Base-by-base conservation (phyloP, 2,888 invertebrate genomes). In the Polymixis lichenea region DNA sequence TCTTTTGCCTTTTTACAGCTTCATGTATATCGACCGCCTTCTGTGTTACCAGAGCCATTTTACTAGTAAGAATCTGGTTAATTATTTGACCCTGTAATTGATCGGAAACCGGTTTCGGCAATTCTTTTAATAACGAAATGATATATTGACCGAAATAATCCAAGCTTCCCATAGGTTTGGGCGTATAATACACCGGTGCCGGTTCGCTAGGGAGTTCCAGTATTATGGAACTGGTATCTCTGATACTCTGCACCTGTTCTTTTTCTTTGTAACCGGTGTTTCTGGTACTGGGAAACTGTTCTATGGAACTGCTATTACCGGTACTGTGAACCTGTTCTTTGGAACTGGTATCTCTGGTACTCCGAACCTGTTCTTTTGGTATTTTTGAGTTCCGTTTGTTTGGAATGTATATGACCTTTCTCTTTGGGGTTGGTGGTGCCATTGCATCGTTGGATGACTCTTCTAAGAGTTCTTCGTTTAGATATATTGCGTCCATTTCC, bases 121-220 rank as follows among this genome's bases (percentile, higher is more conserved):
- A 28, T n/a, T 91, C 89, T 77, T 87, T 89, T 22, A 93, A 69
- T 62, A 93, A 69, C 0, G 92, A 90, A 0, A 86, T 86, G 1
- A 93, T 32, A 38, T 93, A 93, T 71, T 87, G 88, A 0, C 90
- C 92, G 43, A 93, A 93, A 28, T 88, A 78, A 38, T 92, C 90
- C 9, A 92, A 25, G 3, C 86, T 88, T 13, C 89, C 89, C 55
- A 75, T 76, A 4, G 64, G 15, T 0, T 32, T 69, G 7, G 61
- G 22, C 22, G 46, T 38, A 46, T 8, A 6, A 46, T 8, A 6
- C 3, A n/a, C 19, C 32, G n/a, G 19, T 28, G 15, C 15, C 9
- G 17, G 28, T 55, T 58, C 49, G 0, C 3, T 71, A 17, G 25
- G 38, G 1, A 5, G n/a, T 53, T 75, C 72, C 8, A 0, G 19